Evolutionary conservation across 2,113 vertebrate genomes (phyloP), one percentile per base, ranked within the genome.

Genomic region (Nipponia nippon): DNA sequence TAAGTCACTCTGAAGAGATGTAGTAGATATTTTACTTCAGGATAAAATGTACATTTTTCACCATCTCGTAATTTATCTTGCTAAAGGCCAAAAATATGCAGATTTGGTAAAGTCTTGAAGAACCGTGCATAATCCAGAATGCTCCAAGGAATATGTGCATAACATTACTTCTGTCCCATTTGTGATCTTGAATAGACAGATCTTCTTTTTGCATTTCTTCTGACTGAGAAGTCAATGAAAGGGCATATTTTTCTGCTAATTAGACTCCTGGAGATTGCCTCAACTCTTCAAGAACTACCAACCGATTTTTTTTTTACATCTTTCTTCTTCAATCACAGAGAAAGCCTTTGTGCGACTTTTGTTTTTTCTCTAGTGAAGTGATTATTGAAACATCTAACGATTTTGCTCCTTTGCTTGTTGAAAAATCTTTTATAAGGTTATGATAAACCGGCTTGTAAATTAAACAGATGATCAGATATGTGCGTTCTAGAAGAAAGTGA

Each of bases 161-260:
- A 94, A 53, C 50, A 88, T 88, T 83, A 58, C 23, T 95, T 93
- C 89, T 76, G 44, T 94, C 79, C 81, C 79, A 52, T 91, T 94
- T 96, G 56, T 96, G 93, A 94, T 97, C 88, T 83, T 93, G 76
- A 95, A 94, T 56, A 95, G 88, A 71, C 53, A 90, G 46, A 81
- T 88, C 89, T 82, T 87, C 42, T 88, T 95, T 96, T 93, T 92
- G 29, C 78, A 69, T 69, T 90, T 87, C 56, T 92, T 94, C 94
- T 97, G 70, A 94, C 72, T 92, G 82, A 92, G 66, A 93, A 97
- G 91, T 93, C 97, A 95, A 89, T 90, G 90, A 95, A 97, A 96
- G 86, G 70, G 80, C 61, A 75, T 89, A 70, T 97, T 97, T 96
- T 90, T 62, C 87, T 93, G 67, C 97, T 98, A 98, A 97, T 98